A percentile compares a stretch with the other conserved stretches of the same genome.
These are phyloP conservation scores for Atta colombica DNA, from an alignment of 1,140 invertebrate genomes.

Conservation along the genomic window DNA sequence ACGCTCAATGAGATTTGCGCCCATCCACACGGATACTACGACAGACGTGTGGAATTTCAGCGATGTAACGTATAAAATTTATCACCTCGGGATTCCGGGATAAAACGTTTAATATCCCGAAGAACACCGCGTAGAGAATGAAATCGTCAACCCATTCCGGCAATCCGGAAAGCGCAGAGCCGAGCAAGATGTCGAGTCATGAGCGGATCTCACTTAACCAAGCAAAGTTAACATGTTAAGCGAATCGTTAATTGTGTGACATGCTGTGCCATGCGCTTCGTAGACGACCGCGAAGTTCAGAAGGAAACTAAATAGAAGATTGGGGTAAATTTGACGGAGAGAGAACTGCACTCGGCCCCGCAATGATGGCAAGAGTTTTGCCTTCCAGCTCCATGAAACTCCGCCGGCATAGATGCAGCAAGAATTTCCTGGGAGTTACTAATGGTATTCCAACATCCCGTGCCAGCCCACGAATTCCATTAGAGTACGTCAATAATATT, in stretches of 20 bases:
- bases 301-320: slow-evolving; percentile 48
- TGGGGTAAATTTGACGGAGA: slow-evolving; percentile 58
- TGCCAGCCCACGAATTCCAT: slow-evolving; percentile 37
- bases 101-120: slow-evolving; percentile 15
- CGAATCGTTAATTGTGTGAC: slow-evolving; percentile 77
- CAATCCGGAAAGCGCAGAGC: background rate
- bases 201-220: slow-evolving; percentile 3
- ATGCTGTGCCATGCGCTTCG: slow-evolving; percentile 66
- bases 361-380: slow-evolving; percentile 48
- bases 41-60: slow-evolving; percentile 1
- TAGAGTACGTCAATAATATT: slow-evolving; percentile 58
- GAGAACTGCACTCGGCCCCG: slow-evolving; percentile 28
- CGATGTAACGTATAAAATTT: slow-evolving; percentile 35
- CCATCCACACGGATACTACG: slow-evolving; percentile 10
- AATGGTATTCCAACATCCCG: slow-evolving; percentile 58
- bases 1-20: slow-evolving; percentile 19
- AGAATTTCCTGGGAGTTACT: slow-evolving; percentile 48
- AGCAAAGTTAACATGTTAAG: slow-evolving; percentile 60
- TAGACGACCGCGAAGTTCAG: slow-evolving; percentile 1
- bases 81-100: background rate
- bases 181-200: background rate
- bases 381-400: slow-evolving; percentile 52
- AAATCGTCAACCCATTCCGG: background rate
- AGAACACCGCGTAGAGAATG: background rate
- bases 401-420: slow-evolving; percentile 43